Evolutionary conservation across 1,140 invertebrate genomes (phyloP).

Genomic region (Drosophila rufa): DNA sequence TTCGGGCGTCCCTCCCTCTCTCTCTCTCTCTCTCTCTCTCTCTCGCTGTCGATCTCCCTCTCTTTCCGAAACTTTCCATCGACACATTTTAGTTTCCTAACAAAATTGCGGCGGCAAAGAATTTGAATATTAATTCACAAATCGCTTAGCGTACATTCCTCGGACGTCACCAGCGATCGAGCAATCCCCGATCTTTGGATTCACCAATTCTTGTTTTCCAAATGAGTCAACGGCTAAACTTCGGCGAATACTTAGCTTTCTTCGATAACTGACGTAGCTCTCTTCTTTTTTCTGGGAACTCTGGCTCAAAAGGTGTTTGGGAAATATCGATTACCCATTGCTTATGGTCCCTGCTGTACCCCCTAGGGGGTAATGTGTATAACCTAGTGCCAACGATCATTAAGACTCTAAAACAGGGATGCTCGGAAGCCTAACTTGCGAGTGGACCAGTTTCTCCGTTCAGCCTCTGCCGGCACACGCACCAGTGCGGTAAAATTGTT

Average conservation of each 20-base stretch:
- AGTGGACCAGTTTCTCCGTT: no score
- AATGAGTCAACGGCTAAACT: slow-evolving; percentile 18
- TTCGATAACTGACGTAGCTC: slow-evolving; percentile 20
- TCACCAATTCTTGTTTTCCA: slow-evolving; percentile 12
- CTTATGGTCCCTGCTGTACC: no score
- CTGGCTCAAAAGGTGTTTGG: slow-evolving; percentile 1
- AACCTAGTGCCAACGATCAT: no score
- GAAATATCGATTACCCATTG: slow-evolving; percentile 15
- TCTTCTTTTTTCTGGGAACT: slow-evolving; percentile 4
- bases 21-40: background rate
- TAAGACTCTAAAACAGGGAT: background rate
- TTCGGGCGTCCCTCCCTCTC: slow-evolving; percentile 4
- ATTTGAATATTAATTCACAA: background rate
- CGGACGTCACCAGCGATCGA: slow-evolving; percentile 17
- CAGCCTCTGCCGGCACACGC: no score
- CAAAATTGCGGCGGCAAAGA: slow-evolving; percentile 12
- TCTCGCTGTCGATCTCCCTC: background rate
- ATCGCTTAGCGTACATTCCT: background rate
- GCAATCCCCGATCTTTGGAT: slow-evolving; percentile 20
- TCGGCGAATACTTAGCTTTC: slow-evolving; percentile 8
- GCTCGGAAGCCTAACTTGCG: no score
- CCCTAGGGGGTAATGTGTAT: no score
- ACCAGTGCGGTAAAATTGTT: no score
- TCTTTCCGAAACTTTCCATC: slow-evolving; percentile 20
- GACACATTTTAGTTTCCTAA: slow-evolving; percentile 17